Base-by-base conservation (phyloP, 2,113 vertebrate species). In the Dromiciops gliroides region DNA sequence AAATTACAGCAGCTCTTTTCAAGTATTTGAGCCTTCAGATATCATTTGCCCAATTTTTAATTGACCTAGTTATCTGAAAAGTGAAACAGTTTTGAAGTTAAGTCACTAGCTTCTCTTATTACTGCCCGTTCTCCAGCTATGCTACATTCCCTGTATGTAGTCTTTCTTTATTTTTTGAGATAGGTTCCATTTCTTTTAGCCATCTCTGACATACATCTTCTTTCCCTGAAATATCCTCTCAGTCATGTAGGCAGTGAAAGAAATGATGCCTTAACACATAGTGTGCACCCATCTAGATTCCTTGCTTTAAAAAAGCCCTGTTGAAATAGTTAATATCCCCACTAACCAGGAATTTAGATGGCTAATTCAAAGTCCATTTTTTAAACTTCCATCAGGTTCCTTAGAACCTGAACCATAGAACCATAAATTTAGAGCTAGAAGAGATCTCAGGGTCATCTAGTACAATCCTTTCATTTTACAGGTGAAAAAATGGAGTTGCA, bases 41-140 rank as follows among this genome's bases (percentile, higher is more conserved):
- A 92, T 12, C 47, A 3, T 37, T 89, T 92, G 44, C 89, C 49
- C 51, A 52, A 92, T 93, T 96, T 44, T 89, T 94, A 37, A 90
- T 88, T 88, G 12, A 83, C 83, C 92, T 92, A 89, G 31, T 51
- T 31, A 60, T 83, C 75, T 51, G 92, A 91, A 91, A 5, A 89
- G 50, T 26, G 90, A 48, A 92, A 51, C 19, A 23, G 10, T 4
- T 47, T 53, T 48, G 48, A 26, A 8, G 50, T 93, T 48, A 88
- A 89, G 28, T 47, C 5, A 53, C 5, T 37, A 51, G 9, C 14
- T n/a, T 26, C 67, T 91, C n/a, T 22, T 49, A 24, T 51, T 24
- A 7, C 16, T n/a, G 23, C 25, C 25, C 8, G 31, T n/a, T 49
- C 9, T 44, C n/a, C 51, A n/a, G 50, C 25, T 11, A 3, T 50